Evolutionary conservation across 1,140 invertebrate genomes (phyloP).

Genomic region (Callitettix versicolor): DNA sequence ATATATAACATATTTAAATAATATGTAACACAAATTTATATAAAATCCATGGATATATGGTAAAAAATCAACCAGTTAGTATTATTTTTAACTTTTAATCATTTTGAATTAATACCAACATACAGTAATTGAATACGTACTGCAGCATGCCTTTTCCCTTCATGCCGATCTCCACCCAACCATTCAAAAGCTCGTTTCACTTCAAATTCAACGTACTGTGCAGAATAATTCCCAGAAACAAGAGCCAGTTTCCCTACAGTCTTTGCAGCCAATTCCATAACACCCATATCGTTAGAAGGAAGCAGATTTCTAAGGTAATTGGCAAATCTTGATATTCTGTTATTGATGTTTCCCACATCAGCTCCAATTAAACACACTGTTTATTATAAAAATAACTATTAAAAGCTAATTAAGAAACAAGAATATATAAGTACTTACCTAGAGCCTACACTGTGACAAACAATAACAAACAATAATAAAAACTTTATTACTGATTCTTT

Average conservation of each 20-base stretch:
- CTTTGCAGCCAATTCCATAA: slow-evolving; percentile 93
- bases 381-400: slow-evolving; percentile 1
- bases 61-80: too few species aligned
- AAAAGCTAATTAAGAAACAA: slow-evolving; percentile 8
- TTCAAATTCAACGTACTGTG: slow-evolving; percentile 93
- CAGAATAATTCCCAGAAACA: slow-evolving; percentile 84
- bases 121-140: slow-evolving; percentile 40
- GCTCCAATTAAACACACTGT: slow-evolving; percentile 82
- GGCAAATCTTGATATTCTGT: slow-evolving; percentile 80
- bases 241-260: slow-evolving; percentile 85
- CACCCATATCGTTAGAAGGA: slow-evolving; percentile 78
- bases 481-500: too few species aligned
- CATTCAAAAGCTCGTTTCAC: slow-evolving; percentile 91
- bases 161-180: slow-evolving; percentile 78
- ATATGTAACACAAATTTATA: too few species aligned
- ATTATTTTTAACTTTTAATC: too few species aligned
- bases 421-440: too few species aligned
- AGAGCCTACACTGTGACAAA: too few species aligned
- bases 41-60: too few species aligned
- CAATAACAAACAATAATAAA: too few species aligned
- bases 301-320: slow-evolving; percentile 85
- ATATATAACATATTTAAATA: too few species aligned
- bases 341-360: slow-evolving; percentile 85
- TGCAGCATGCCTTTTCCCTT: slow-evolving; percentile 81
- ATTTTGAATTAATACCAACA: too few species aligned